These are phyloP conservation scores for Imbricaverruca yamaguchii DNA, from an alignment of 2,888 invertebrate genomes.

Conservation along the genomic window DNA sequence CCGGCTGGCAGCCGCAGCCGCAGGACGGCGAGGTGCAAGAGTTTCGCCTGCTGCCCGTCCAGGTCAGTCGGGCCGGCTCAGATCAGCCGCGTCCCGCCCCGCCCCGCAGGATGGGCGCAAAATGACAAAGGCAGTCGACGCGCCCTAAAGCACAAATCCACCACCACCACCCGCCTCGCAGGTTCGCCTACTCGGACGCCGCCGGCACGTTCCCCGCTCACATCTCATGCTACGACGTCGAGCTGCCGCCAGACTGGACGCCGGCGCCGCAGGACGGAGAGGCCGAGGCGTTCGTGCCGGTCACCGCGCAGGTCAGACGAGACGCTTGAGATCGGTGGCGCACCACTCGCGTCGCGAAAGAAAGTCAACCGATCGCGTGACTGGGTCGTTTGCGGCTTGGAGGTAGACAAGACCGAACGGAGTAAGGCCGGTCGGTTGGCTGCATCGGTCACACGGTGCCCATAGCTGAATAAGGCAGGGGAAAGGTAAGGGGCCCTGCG, in stretches of 20 bases:
- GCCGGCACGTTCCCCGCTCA: conserved; percentile 88
- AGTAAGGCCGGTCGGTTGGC: conserved; percentile 88
- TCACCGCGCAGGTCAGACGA: conserved; percentile 78
- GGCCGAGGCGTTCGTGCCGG: conserved; percentile 80
- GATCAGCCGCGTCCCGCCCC: neutral
- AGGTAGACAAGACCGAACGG: too few relatives aligned
- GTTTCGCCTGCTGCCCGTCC: conserved; percentile 76
- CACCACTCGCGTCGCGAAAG: too few relatives aligned
- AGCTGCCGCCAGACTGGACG: conserved; percentile 80
- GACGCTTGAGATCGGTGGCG: too few relatives aligned
- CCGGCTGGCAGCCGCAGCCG: conserved; percentile 83
- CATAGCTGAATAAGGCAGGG: too few relatives aligned
- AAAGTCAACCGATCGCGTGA: too few relatives aligned
- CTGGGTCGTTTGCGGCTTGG: too few relatives aligned
- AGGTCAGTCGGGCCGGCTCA: conserved; percentile 46
- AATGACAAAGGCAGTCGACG: too few relatives aligned
- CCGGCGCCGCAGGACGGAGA: conserved; percentile 93
- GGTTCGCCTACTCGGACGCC: conserved; percentile 56
- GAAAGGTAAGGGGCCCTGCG: too few relatives aligned
- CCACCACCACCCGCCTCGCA: conserved; percentile 53
- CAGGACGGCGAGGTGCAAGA: conserved; percentile 90
- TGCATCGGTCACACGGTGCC: too few relatives aligned
- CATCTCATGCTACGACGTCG: conserved; percentile 87
- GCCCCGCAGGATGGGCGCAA: neutral
- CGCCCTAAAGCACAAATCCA: too few relatives aligned